These are phyloP conservation scores for Hirtodrosophila histrioides DNA, from an alignment of 2,888 invertebrate species.

Conservation along the genomic window DNA sequence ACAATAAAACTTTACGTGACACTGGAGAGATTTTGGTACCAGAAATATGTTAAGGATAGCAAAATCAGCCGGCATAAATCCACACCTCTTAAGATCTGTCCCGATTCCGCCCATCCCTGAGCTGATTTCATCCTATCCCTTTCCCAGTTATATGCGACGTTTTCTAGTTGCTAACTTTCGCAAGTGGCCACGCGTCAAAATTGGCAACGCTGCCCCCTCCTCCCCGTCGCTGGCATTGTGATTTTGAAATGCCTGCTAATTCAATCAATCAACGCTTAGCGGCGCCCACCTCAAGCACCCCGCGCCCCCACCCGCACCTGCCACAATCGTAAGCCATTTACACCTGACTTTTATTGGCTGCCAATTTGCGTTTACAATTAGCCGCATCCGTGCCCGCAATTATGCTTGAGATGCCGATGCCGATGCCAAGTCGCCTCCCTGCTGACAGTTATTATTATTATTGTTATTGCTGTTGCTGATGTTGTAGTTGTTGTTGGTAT, in stretches of 20 bases:
- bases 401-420: slow-evolving; percentile 39
- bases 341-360: slow-evolving; percentile 66
- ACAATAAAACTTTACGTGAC: no score
- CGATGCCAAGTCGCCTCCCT: slow-evolving; percentile 15
- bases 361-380: slow-evolving; percentile 75
- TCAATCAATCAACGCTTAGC: slow-evolving; percentile 63
- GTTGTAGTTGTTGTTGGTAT: slow-evolving; percentile 35
- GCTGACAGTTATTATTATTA: slow-evolving; percentile 18
- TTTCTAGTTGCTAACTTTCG: slow-evolving; percentile 25
- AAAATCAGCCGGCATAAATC: no score
- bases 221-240: slow-evolving; percentile 11
- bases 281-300: neutral
- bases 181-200: slow-evolving; percentile 52
- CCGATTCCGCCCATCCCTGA: no score
- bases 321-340: slow-evolving; percentile 53
- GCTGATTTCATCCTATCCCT: no score
- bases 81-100: no score
- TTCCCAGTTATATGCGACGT: no score
- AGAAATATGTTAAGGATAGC: no score
- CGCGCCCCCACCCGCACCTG: slow-evolving; percentile 1
- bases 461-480: slow-evolving; percentile 29
- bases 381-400: slow-evolving; percentile 65
- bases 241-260: slow-evolving; percentile 64
- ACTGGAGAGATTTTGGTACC: no score
- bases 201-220: slow-evolving; percentile 7